These are phyloP conservation scores for Chiridota heheva DNA, from an alignment of 35 echinoderm and acorn worm species.

Conservation along the genomic window DNA sequence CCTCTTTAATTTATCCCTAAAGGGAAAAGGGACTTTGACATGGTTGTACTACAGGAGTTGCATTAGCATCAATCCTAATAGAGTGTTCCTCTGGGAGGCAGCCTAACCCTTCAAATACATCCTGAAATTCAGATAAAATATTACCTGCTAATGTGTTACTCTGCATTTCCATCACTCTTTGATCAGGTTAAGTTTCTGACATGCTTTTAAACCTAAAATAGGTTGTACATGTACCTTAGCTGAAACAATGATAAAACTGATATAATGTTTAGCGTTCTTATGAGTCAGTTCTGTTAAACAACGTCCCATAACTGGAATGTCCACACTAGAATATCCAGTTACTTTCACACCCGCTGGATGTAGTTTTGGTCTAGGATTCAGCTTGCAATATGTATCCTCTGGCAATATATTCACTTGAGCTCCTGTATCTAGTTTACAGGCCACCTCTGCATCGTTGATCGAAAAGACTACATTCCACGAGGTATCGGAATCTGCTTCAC, in stretches of 20 bases:
- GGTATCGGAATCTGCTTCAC: conserved; percentile 3
- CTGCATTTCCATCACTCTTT: conserved; percentile 11
- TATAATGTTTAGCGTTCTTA: conserved; percentile 8
- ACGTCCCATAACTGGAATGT: conserved; percentile 35
- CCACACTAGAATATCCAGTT: conserved; percentile 30
- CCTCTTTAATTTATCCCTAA: conserved; percentile 37
- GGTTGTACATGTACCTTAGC: conserved; percentile 37
- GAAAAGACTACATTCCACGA: neutral
- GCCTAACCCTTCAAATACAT: conserved; percentile 51
- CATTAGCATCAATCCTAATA: conserved; percentile 16
- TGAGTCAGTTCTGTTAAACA: conserved; percentile 20
- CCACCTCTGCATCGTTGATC: neutral
- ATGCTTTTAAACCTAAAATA: conserved; percentile 61
- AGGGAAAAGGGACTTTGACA: conserved; percentile 47
- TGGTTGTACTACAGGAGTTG: conserved; percentile 8
- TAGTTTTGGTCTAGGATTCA: conserved; percentile 24
- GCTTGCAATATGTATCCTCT: conserved; percentile 17
- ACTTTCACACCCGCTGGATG: neutral
- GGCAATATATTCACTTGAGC: conserved; percentile 63
- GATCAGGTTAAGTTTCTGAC: conserved; percentile 30
- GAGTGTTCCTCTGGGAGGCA: conserved; percentile 40
- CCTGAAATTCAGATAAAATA: neutral
- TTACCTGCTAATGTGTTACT: neutral
- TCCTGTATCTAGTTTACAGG: conserved; percentile 66
- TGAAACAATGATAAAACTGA: conserved; percentile 39